These are phyloP conservation scores for Heteropelma amictum DNA, from an alignment of 2,888 invertebrate species.

Conservation along the genomic window DNA sequence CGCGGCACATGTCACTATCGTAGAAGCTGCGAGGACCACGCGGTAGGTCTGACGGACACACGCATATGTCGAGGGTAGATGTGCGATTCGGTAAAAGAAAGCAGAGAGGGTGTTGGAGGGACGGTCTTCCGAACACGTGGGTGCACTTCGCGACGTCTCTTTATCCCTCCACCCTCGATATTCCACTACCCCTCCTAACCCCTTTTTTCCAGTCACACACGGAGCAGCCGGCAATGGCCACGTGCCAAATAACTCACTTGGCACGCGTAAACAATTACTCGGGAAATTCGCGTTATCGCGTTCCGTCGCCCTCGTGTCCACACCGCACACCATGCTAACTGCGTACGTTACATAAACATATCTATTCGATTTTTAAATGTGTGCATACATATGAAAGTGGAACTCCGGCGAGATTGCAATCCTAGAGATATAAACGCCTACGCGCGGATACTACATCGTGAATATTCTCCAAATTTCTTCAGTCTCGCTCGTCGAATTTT, in stretches of 20 bases:
- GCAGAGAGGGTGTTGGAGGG: constrained; percentile 51
- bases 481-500: not conserved
- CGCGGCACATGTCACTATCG: too few species aligned
- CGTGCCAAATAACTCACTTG: constrained; percentile 75
- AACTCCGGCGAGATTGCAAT: not conserved
- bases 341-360: not conserved
- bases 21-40: too few species aligned
- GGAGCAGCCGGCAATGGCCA: constrained; percentile 64
- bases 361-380: not conserved
- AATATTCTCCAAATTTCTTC: not conserved
- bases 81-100: too few species aligned
- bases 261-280: constrained; percentile 76
- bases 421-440: constrained; percentile 3
- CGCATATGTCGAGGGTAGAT: too few species aligned
- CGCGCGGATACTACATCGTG: not conserved
- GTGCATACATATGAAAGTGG: not conserved
- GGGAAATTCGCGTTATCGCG: constrained; percentile 69
- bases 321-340: constrained; percentile 25
- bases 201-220: constrained; percentile 21
- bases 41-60: too few species aligned
- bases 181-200: not conserved
- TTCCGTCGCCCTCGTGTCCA: constrained; percentile 60
- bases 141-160: constrained; percentile 55
- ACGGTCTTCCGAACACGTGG: constrained; percentile 68
- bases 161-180: constrained; percentile 13